Evolutionary conservation across 2,113 vertebrate species (phyloP).

Genomic region (Pelecanoides urinatrix): DNA sequence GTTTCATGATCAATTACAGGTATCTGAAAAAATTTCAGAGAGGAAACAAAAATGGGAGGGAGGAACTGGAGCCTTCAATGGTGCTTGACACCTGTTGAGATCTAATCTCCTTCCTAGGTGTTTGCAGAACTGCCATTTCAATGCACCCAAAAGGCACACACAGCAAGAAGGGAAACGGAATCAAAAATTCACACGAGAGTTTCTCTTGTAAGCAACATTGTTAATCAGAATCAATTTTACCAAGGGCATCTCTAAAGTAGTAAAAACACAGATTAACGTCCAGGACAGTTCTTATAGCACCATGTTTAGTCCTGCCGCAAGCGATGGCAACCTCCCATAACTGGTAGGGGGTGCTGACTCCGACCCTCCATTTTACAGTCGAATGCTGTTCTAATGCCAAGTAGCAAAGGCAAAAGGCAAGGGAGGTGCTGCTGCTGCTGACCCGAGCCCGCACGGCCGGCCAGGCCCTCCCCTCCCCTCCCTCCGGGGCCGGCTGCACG

Average conservation of each 20-base stretch:
- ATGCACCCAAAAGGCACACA: background rate
- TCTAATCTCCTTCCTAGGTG: background rate
- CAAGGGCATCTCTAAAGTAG: background rate
- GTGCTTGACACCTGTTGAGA: background rate
- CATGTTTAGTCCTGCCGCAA: background rate
- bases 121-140: background rate
- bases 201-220: background rate
- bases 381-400: background rate
- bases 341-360: background rate
- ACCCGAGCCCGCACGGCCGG: rapidly evolving
- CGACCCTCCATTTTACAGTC: background rate
- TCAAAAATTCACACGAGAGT: background rate
- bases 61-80: background rate
- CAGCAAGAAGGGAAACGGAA: background rate
- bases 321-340: background rate
- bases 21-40: background rate
- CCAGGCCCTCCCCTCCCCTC: background rate
- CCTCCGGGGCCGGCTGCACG: background rate
- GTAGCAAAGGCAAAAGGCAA: background rate
- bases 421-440: background rate
- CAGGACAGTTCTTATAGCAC: slow-evolving; percentile 19
- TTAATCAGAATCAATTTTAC: background rate
- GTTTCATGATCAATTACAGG: background rate
- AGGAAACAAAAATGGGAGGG: background rate
- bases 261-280: background rate